These are phyloP conservation scores for Eciton burchellii DNA, from an alignment of 1,140 invertebrate genomes.

Conservation along the genomic window DNA sequence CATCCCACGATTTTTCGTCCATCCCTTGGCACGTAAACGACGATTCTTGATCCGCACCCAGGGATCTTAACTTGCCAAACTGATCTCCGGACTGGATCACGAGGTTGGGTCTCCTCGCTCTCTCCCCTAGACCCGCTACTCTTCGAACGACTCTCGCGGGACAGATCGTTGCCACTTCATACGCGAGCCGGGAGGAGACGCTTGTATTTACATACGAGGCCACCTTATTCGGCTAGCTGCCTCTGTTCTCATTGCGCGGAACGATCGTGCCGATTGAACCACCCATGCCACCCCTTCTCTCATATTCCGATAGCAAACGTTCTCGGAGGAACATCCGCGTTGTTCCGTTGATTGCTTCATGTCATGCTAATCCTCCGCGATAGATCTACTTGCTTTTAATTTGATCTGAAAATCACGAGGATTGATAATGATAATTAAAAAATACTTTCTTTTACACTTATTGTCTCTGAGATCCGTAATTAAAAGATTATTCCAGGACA, in stretches of 20 bases:
- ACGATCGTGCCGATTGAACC: constrained; percentile 38
- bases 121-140: constrained; percentile 38
- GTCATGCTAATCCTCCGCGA: not conserved
- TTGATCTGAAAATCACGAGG: too few species aligned
- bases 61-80: constrained; percentile 57
- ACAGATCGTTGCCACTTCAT: constrained; percentile 73
- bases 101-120: too few species aligned
- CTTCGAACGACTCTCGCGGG: constrained; percentile 62
- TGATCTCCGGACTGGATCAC: constrained; percentile 20
- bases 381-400: not conserved
- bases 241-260: constrained; percentile 30
- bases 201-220: constrained; percentile 73
- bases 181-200: constrained; percentile 52
- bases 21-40: not conserved
- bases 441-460: not conserved
- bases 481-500: not conserved
- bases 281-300: too few species aligned
- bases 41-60: not conserved
- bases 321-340: not conserved
- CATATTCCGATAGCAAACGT: constrained; percentile 10
- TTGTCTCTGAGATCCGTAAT: not conserved
- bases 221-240: constrained; percentile 48
- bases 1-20: constrained; percentile 53
- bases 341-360: not conserved
- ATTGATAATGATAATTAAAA: not conserved